phyloP scores from a whole-genome alignment of 1,140 invertebrate genomes.

The Dysdera silvatica region DNA sequence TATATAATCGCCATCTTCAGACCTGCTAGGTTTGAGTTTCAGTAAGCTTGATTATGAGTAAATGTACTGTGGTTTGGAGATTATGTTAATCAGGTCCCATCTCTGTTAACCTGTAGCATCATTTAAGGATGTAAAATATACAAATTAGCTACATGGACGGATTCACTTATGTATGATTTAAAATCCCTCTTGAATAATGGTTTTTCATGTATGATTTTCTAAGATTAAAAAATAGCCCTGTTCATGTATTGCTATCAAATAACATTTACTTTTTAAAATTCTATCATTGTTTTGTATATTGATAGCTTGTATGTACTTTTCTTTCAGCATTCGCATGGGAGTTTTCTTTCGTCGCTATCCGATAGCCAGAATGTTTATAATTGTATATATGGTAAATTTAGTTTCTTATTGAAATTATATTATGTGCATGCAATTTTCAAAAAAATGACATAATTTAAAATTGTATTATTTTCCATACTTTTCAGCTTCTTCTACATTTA shows the following conservation, averaged over 20 bases:
- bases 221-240: neutral
- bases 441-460: neutral
- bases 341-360: constrained; percentile 72
- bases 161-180: too few species aligned
- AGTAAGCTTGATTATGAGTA: too few species aligned
- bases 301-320: constrained; percentile 36
- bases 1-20: too few species aligned
- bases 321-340: constrained; percentile 63
- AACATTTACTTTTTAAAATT: neutral
- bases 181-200: too few species aligned
- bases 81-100: too few species aligned
- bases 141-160: too few species aligned
- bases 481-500: constrained; percentile 57
- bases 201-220: neutral
- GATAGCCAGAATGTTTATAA: constrained; percentile 64
- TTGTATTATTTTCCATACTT: constrained; percentile 24
- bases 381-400: constrained; percentile 59
- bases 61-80: too few species aligned
- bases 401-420: neutral
- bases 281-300: neutral
- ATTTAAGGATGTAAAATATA: too few species aligned
- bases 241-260: too few species aligned
- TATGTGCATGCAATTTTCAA: neutral
- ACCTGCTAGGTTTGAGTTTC: too few species aligned
- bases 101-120: too few species aligned